A percentile compares a stretch with the other conserved stretches of the same genome.
phyloP scores from a whole-genome alignment of 2,888 invertebrate genomes.

The Plebejus anna region DNA sequence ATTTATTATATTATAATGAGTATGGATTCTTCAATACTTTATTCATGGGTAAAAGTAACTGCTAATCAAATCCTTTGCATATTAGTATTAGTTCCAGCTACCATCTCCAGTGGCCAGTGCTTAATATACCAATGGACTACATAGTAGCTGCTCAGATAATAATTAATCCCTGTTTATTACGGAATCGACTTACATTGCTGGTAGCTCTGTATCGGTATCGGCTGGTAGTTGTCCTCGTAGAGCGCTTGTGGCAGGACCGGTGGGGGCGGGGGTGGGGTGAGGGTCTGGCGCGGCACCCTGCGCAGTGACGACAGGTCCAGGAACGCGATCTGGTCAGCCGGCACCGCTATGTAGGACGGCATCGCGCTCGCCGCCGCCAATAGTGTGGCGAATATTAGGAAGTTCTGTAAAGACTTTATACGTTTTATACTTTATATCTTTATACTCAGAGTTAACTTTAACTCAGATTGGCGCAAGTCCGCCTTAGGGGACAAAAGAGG shows the following conservation, averaged over 20 bases:
- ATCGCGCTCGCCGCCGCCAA: constrained; percentile 60
- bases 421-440: no score
- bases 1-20: no score
- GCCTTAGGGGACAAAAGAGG: no score
- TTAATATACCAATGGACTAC: no score
- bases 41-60: no score
- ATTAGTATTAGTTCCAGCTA: no score
- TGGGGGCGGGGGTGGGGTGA: constrained; percentile 57
- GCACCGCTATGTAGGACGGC: constrained; percentile 81
- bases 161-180: background rate
- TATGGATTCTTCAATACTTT: no score
- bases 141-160: no score
- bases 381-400: constrained; percentile 52
- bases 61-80: background rate
- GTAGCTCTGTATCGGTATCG: constrained; percentile 42
- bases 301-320: constrained; percentile 71
- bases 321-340: constrained; percentile 80
- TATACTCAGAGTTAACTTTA: no score
- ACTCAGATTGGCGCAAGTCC: no score
- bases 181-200: constrained; percentile 42
- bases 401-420: constrained; percentile 48
- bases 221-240: constrained; percentile 60
- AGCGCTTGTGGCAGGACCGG: constrained; percentile 46
- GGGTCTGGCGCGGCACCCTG: constrained; percentile 62
- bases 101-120: no score